Percentiles rank a stretch among this genome's conserved stretches.
phyloP scores from a whole-genome alignment of 1,140 invertebrate species.

The Zaprionus kolodkinae region DNA sequence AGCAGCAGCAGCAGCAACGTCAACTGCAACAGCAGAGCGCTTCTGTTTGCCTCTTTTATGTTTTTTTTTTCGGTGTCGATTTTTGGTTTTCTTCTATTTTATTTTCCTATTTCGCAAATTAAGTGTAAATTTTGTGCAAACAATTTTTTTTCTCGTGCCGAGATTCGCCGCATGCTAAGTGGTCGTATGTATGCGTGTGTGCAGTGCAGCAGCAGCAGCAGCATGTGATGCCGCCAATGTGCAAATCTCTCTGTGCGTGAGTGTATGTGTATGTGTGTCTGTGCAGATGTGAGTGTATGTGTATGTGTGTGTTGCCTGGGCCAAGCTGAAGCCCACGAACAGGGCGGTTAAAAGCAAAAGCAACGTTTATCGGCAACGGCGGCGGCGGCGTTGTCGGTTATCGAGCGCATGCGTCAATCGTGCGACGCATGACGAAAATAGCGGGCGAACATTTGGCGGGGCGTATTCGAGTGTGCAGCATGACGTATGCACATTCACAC shows the following conservation, averaged over 20 bases:
- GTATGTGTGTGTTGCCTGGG: not conserved
- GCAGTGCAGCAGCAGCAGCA: not conserved
- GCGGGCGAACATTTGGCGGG: constrained; percentile 24
- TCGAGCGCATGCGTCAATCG: constrained; percentile 24
- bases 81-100: constrained; percentile 30
- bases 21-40: not conserved
- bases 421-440: constrained; percentile 10
- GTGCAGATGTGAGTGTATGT: not conserved
- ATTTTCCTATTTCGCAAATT: constrained; percentile 32
- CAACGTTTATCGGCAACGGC: too few species aligned
- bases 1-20: not conserved
- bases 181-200: not conserved
- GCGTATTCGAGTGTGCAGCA: not conserved
- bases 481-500: not conserved
- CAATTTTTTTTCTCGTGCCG: constrained; percentile 9
- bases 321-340: not conserved
- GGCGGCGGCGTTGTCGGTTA: not conserved
- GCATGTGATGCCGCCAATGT: constrained; percentile 7
- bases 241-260: not conserved
- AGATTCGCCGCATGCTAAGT: constrained; percentile 16
- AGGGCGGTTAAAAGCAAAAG: not conserved
- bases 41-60: not conserved
- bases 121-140: constrained; percentile 21
- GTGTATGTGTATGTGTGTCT: not conserved
- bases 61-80: constrained; percentile 1